Evolutionary conservation across 2,797 vertebrate genomes (phyloP).

Genomic region (Glyptemys insculpta): DNA sequence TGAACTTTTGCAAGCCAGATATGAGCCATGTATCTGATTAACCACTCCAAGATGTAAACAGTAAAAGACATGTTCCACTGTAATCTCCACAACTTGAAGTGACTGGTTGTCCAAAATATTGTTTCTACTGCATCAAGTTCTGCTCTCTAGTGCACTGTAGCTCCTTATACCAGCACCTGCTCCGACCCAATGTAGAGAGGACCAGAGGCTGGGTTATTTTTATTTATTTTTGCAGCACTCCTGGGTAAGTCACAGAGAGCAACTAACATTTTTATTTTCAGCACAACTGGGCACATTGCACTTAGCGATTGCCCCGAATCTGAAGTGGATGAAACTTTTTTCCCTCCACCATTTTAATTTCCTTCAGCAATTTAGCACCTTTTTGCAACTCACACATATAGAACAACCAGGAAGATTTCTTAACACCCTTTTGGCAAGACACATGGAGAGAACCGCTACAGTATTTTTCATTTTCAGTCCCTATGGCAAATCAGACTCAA

Average conservation of each 20-base stretch:
- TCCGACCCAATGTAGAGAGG: constrained; percentile 6
- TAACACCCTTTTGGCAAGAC: constrained; percentile 82
- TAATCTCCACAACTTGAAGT: background rate
- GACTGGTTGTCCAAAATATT: constrained; percentile 49
- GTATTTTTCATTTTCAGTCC: constrained; percentile 78
- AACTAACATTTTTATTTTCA: constrained; percentile 73
- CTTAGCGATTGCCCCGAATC: constrained; percentile 53
- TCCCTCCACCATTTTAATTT: constrained; percentile 79
- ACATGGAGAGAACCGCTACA: constrained; percentile 69
- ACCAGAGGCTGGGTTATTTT: constrained; percentile 33
- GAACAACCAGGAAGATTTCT: constrained; percentile 80
- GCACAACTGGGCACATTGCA: constrained; percentile 45
- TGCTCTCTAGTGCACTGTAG: background rate
- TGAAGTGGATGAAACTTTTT: constrained; percentile 62
- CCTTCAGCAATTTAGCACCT: constrained; percentile 86
- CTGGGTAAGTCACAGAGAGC: constrained; percentile 60
- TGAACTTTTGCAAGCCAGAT: background rate
- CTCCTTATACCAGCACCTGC: constrained; percentile 25
- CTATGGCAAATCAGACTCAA: constrained; percentile 70
- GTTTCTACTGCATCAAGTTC: background rate
- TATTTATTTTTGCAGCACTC: constrained; percentile 30
- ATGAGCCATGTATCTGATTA: background rate
- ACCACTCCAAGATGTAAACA: background rate
- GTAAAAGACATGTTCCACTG: background rate
- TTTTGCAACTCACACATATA: constrained; percentile 83